Conservation (phyloP, 2,113 vertebrate genomes). For the Thamnophis sirtalis region DNA sequence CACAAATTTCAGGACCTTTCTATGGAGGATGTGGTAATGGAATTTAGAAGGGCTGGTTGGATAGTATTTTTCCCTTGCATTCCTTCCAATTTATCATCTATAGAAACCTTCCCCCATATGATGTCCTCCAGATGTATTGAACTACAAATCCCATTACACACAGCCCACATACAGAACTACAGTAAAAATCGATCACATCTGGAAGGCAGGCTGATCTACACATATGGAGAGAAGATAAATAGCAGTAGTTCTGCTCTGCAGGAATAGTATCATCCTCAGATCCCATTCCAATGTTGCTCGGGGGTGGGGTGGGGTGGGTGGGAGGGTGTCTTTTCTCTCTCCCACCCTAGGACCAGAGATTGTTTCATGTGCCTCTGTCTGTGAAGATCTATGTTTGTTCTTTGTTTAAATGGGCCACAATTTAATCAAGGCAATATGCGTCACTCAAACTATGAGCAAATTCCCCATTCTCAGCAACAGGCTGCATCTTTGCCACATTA, state of each 20-base stretch:
- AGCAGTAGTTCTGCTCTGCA: background rate
- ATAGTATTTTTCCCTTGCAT: background rate
- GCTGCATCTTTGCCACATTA: background rate
- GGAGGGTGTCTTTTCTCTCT: fast-evolving
- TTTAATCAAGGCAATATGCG: constrained; percentile 23
- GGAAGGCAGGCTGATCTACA: background rate
- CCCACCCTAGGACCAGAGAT: background rate
- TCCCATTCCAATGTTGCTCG: background rate
- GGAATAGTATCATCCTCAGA: background rate
- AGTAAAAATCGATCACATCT: background rate
- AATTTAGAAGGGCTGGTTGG: background rate
- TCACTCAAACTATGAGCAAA: background rate
- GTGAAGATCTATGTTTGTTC: constrained; percentile 9
- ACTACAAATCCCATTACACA: background rate
- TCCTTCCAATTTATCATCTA: background rate
- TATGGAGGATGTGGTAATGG: background rate
- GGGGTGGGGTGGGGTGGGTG: fast-evolving
- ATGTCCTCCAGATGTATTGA: background rate
- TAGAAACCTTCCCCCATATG: background rate
- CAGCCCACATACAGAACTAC: background rate
- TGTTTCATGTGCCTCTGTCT: background rate
- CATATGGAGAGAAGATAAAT: background rate
- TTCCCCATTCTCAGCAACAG: background rate
- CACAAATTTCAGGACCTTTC: background rate
- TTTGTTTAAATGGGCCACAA: background rate